phyloP scores from a whole-genome alignment of 2,113 vertebrate genomes.

The Dasyornis broadbenti region DNA sequence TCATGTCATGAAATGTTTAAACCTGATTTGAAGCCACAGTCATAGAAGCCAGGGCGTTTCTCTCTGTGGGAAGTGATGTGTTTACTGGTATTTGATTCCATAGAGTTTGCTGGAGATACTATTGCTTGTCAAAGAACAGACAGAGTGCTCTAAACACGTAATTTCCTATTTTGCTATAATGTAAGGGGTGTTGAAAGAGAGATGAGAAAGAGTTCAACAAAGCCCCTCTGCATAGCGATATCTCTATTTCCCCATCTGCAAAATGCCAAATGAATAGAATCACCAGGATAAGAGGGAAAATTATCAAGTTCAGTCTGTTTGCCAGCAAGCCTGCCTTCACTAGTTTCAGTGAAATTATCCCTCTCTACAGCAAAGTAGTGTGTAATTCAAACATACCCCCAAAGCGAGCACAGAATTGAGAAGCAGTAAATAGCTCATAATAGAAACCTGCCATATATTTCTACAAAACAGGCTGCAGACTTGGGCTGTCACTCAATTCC shows the following conservation, averaged over 20 bases:
- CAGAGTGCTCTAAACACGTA: neutral
- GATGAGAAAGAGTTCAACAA: neutral
- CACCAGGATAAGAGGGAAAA: neutral
- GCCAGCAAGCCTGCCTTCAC: neutral
- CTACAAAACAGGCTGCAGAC: neutral
- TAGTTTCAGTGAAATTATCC: slow-evolving; percentile 23
- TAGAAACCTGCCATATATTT: slow-evolving; percentile 6
- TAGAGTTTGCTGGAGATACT: neutral
- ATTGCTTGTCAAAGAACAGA: neutral
- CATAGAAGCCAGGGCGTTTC: neutral
- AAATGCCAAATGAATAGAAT: neutral
- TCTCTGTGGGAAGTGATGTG: neutral
- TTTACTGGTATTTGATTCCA: neutral
- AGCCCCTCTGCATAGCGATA: neutral
- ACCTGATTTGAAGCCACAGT: neutral
- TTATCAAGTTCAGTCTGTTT: neutral
- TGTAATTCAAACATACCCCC: neutral
- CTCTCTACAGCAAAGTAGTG: neutral
- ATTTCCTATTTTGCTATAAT: slow-evolving; percentile 33
- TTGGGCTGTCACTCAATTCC: neutral
- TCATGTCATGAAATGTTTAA: neutral
- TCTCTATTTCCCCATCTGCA: neutral
- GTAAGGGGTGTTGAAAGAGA: neutral
- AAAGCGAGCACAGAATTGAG: neutral
- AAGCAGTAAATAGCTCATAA: slow-evolving; percentile 26